Percentiles rank a stretch among this genome's conserved stretches.
Conservation (phyloP, 2,113 vertebrate genomes). For the Lepisosteus oculatus region DNA sequence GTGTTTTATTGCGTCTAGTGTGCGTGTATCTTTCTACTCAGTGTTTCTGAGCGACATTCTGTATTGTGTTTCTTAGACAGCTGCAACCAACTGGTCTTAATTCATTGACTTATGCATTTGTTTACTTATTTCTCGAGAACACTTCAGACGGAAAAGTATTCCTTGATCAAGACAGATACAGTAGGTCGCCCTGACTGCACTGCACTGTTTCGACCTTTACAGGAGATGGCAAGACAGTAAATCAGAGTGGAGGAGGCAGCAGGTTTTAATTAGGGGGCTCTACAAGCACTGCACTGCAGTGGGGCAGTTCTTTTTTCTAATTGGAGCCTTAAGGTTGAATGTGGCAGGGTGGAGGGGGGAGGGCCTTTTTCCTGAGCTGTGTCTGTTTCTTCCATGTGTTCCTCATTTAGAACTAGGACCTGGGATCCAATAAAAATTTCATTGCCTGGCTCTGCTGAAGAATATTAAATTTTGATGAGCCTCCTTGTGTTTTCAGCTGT, state of each 20-base stretch:
- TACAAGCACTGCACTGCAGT: slow-evolving; percentile 39
- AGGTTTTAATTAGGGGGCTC: slow-evolving; percentile 43
- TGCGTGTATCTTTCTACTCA: no score
- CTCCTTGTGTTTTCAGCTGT: slow-evolving; percentile 37
- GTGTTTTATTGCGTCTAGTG: background rate
- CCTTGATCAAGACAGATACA: background rate
- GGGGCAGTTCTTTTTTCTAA: slow-evolving; percentile 4
- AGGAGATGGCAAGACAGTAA: slow-evolving; percentile 31
- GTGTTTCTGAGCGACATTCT: no score
- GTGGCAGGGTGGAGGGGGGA: background rate
- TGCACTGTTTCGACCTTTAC: slow-evolving; percentile 39
- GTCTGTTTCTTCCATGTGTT: background rate
- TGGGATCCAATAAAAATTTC: slow-evolving; percentile 47
- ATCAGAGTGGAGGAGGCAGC: slow-evolving; percentile 40
- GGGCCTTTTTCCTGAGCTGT: background rate
- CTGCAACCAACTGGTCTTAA: no score
- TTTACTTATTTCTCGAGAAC: background rate
- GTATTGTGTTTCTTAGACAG: no score
- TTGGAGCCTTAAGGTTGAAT: background rate
- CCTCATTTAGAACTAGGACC: slow-evolving; percentile 28
- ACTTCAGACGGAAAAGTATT: no score
- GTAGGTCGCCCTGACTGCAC: slow-evolving; percentile 20
- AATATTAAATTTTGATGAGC: slow-evolving; percentile 52
- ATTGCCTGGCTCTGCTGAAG: slow-evolving; percentile 38
- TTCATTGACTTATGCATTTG: no score